Conservation (phyloP, 1,140 invertebrate genomes). For the Ostrea denselamellosa region DNA sequence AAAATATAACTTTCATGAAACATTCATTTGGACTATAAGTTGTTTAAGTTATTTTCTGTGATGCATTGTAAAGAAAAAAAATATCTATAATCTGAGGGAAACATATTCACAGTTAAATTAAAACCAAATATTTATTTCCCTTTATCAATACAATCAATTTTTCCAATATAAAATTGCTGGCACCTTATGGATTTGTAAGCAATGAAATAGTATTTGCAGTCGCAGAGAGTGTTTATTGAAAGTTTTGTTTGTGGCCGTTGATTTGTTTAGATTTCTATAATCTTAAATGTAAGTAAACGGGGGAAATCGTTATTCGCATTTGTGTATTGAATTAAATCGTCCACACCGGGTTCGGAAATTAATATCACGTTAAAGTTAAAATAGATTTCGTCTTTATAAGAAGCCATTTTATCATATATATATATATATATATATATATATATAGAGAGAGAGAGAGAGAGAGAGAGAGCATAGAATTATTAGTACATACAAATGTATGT, state of each 20-base stretch:
- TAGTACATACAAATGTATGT: too few species aligned
- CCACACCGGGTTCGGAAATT: neutral
- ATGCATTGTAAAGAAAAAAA: neutral
- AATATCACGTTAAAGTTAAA: neutral
- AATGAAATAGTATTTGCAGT: neutral
- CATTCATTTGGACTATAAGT: too few species aligned
- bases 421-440: too few species aligned
- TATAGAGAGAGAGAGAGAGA: too few species aligned
- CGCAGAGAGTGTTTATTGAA: neutral
- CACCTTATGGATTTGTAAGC: neutral
- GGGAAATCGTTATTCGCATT: neutral
- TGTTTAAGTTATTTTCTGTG: neutral
- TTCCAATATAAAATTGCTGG: neutral
- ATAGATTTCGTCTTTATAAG: too few species aligned
- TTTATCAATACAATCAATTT: neutral
- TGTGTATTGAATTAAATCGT: neutral
- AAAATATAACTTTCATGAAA: too few species aligned
- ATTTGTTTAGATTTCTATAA: neutral
- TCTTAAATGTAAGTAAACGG: neutral
- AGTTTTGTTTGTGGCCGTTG: neutral
- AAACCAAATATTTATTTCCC: slow-evolving; percentile 2
- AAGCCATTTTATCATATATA: too few species aligned
- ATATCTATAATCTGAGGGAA: neutral
- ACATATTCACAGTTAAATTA: neutral
- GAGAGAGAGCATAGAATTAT: too few species aligned